phyloP scores from a whole-genome alignment of 2,888 invertebrate genomes.

The Apeira syringaria region DNA sequence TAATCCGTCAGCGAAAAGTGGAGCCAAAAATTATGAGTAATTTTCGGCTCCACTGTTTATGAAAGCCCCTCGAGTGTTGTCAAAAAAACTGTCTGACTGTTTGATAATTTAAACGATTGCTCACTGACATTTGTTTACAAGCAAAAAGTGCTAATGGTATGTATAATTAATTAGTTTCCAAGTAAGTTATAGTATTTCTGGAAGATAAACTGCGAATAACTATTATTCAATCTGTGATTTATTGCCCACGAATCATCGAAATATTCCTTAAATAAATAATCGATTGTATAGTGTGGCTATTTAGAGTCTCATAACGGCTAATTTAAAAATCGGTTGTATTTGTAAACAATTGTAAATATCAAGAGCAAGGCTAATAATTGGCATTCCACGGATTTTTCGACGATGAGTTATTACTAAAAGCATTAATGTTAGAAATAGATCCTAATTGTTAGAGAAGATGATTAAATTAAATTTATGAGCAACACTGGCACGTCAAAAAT shows the following conservation, averaged over 20 bases:
- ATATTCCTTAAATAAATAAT: slow-evolving; percentile 15
- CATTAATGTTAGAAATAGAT: slow-evolving; percentile 16
- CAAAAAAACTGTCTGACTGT: slow-evolving; percentile 35
- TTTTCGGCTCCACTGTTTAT: slow-evolving; percentile 15
- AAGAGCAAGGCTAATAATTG: slow-evolving; percentile 29
- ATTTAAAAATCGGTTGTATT: slow-evolving; percentile 14
- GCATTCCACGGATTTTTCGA: slow-evolving; percentile 19
- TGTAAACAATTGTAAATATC: slow-evolving; percentile 26
- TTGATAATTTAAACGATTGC: slow-evolving; percentile 45
- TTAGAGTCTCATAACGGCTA: slow-evolving; percentile 12
- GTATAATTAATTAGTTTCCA: slow-evolving; percentile 29
- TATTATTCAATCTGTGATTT: background rate
- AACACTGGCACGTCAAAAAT: background rate
- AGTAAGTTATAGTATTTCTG: slow-evolving; percentile 15
- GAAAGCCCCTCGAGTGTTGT: slow-evolving; percentile 12
- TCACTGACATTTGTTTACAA: slow-evolving; percentile 41
- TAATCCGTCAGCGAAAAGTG: slow-evolving; percentile 7
- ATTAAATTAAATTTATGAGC: slow-evolving; percentile 1
- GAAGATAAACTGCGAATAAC: background rate
- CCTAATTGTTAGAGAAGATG: slow-evolving; percentile 1
- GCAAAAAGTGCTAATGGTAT: slow-evolving; percentile 43
- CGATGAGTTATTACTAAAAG: slow-evolving; percentile 21
- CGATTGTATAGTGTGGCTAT: slow-evolving; percentile 15
- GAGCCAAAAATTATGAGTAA: no score
- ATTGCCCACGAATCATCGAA: slow-evolving; percentile 17